Percentiles rank a stretch among this genome's conserved stretches.
phyloP scores from a whole-genome alignment of 2,113 vertebrate species.

The Hypanus sabinus region DNA sequence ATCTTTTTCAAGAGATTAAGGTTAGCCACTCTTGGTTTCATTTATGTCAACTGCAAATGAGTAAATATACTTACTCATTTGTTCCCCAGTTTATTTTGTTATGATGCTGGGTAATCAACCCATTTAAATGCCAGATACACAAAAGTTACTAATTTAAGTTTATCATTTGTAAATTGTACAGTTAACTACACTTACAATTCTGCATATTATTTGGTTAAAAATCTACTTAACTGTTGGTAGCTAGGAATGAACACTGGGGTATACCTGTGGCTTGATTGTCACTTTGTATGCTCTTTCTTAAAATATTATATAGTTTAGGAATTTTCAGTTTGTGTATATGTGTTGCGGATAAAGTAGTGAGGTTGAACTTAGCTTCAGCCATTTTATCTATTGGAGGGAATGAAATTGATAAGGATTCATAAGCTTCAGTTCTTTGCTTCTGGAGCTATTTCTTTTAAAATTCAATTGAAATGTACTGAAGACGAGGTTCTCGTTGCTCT shows the following conservation, averaged over 20 bases:
- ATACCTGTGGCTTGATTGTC: background rate
- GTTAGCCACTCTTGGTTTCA: constrained; percentile 8
- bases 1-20: background rate
- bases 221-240: background rate
- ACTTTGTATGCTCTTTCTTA: background rate
- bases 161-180: background rate
- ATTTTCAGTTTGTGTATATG: background rate
- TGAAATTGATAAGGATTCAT: background rate
- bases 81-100: background rate
- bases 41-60: background rate
- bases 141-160: background rate
- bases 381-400: background rate
- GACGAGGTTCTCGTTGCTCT: no score
- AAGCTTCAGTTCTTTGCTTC: background rate
- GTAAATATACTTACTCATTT: background rate
- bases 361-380: background rate
- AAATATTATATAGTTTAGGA: background rate
- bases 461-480: no score
- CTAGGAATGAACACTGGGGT: background rate
- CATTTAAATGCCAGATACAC: background rate
- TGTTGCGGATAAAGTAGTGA: background rate
- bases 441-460: no score
- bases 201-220: background rate
- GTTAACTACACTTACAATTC: background rate
- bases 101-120: background rate